Evolutionary conservation across 2,113 vertebrate species (phyloP), one percentile per base, ranked within the genome.

Genomic region (Panurus biarmicus): DNA sequence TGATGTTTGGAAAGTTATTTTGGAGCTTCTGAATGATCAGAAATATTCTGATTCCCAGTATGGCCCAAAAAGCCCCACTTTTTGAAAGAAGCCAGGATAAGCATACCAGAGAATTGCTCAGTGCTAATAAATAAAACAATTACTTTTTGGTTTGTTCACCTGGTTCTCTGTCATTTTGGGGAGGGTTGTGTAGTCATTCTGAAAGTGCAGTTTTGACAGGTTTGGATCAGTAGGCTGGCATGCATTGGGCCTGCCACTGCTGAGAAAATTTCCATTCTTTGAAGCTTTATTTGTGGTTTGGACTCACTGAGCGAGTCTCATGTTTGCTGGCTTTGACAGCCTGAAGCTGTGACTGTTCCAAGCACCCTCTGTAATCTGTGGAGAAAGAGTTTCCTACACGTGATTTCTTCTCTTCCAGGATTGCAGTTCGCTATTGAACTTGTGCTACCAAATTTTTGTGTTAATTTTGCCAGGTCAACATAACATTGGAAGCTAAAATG

Each of bases 71-170:
- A 23, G 2, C 36, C 33, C 14, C 12, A 20, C 5, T 60, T 81
- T 89, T 81, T 50, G 33, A 65, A 64, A 54, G 47, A 73, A 61
- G 24, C 35, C 50, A 66, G 54, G 50, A 50, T 48, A 90, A 65
- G 26, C 38, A 44, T 53, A 69, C 45, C 42, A 80, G 83, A 83
- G 91, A 88, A 90, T 92, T 95, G 72, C 54, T 92, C 83, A 50
- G 36, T 82, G 24, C 28, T 89, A 87, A 26, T 75, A 67, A 70
- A 80, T 8, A 23, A 88, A 70, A 74, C 58, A 85, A 24, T 4
- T 29, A 86, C 38, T 45, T 91, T 94, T 26, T 66, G 67, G 25
- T n/a, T 96, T 95, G 85, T 96, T 95, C 95, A 91, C 87, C 93
- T 95, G 87, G 54, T 91, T 95, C 56, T 94, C 74, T 94, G 48